A percentile compares a stretch with the other conserved stretches of the same genome.
These are phyloP conservation scores for Sminthurides bifidus DNA, from an alignment of 1,140 invertebrate species.

Conservation along the genomic window DNA sequence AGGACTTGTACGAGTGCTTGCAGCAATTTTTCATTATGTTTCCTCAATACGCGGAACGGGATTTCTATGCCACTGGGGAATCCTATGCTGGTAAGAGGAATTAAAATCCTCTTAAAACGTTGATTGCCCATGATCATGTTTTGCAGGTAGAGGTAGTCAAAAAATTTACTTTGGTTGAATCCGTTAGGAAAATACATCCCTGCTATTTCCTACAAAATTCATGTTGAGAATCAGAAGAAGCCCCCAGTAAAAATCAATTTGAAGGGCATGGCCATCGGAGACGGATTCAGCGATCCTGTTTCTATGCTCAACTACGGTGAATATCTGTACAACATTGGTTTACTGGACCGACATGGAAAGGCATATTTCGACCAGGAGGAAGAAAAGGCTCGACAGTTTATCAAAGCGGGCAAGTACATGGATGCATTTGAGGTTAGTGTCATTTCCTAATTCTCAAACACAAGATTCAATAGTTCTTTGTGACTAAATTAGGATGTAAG, in stretches of 20 bases:
- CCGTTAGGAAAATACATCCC: conserved; percentile 54
- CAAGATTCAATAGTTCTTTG: conserved; percentile 51
- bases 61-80: conserved; percentile 71
- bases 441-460: conserved; percentile 48
- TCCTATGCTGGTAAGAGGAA: conserved; percentile 59
- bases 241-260: conserved; percentile 32
- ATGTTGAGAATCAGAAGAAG: conserved; percentile 46
- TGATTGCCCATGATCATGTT: not conserved
- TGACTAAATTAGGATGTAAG: conserved; percentile 33
- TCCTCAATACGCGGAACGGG: conserved; percentile 48
- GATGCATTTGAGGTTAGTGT: conserved; percentile 37
- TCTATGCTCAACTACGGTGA: conserved; percentile 41
- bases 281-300: conserved; percentile 42
- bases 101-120: not conserved
- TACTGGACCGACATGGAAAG: conserved; percentile 38
- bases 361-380: conserved; percentile 37
- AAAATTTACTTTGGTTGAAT: not conserved
- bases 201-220: conserved; percentile 61
- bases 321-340: conserved; percentile 41
- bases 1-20: conserved; percentile 51
- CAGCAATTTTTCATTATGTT: conserved; percentile 63
- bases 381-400: conserved; percentile 34
- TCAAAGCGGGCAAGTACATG: conserved; percentile 35
- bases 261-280: conserved; percentile 42
- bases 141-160: not conserved